Percentiles rank a stretch among this genome's conserved stretches.
Evolutionary conservation across 2,888 invertebrate species (phyloP).

Genomic region (Thereva unica): DNA sequence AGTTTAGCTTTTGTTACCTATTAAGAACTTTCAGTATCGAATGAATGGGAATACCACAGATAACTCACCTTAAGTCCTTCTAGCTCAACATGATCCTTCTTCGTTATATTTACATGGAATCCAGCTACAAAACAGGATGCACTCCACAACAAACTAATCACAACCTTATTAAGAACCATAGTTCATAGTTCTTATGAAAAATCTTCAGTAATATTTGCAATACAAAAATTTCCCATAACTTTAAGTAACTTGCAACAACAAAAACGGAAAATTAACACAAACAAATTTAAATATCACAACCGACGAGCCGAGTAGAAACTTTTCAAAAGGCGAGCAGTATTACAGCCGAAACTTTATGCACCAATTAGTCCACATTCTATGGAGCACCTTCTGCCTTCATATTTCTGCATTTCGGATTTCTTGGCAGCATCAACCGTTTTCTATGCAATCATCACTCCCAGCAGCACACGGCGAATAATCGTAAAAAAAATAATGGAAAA

Average conservation of each 20-base stretch:
- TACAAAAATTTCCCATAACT: conserved; percentile 38
- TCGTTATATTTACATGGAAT: conserved; percentile 53
- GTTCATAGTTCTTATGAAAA: conserved; percentile 32
- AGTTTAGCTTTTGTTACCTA: too few species aligned
- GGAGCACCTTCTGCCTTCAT: conserved; percentile 8
- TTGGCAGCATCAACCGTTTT: conserved; percentile 13
- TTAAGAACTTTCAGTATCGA: too few species aligned
- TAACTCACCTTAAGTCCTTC: conserved; percentile 54
- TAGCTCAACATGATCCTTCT: conserved; percentile 51
- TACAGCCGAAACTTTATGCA: conserved; percentile 39
- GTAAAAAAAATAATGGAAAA: too few species aligned
- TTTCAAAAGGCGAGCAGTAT: conserved; percentile 16
- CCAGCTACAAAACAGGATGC: conserved; percentile 37
- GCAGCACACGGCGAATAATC: background rate
- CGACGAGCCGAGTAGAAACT: conserved; percentile 13
- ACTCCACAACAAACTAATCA: conserved; percentile 29
- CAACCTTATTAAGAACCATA: conserved; percentile 37
- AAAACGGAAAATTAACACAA: too few species aligned
- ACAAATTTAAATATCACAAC: background rate
- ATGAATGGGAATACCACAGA: too few species aligned
- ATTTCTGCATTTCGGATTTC: conserved; percentile 20
- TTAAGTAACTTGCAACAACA: conserved; percentile 18
- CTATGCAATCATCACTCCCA: conserved; percentile 15
- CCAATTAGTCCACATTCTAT: conserved; percentile 37
- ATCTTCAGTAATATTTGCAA: conserved; percentile 32